A percentile compares a stretch with the other conserved stretches of the same genome.
Evolutionary conservation across 2,113 vertebrate species (phyloP).

Genomic region (Peromyscus maniculatus): DNA sequence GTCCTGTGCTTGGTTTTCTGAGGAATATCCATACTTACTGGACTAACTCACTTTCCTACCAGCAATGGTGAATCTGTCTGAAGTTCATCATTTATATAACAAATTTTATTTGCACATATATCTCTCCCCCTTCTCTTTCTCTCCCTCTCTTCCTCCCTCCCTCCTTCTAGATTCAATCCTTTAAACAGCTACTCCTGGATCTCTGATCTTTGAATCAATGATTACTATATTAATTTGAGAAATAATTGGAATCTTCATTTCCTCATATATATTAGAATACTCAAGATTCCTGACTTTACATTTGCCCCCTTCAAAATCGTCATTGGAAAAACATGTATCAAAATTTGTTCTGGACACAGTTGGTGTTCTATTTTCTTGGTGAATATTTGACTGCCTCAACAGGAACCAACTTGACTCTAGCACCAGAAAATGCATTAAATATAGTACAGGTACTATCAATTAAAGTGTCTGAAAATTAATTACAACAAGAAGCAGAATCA

Average conservation of each 20-base stretch:
- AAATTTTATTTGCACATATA: background rate
- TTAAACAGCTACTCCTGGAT: background rate
- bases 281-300: background rate
- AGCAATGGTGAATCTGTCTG: background rate
- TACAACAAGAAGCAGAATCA: conserved; percentile 81
- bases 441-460: conserved; percentile 80
- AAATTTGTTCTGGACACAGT: conserved; percentile 5
- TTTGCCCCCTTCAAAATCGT: background rate
- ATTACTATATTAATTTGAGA: background rate
- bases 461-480: conserved; percentile 82
- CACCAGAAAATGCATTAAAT: conserved; percentile 76
- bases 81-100: background rate
- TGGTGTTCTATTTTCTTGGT: conserved; percentile 37
- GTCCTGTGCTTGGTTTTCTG: background rate
- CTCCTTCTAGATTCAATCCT: background rate
- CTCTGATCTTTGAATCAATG: background rate
- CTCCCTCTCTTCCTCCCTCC: background rate
- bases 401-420: conserved; percentile 60
- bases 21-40: background rate
- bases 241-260: background rate
- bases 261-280: conserved; percentile 15
- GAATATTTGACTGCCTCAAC: conserved; percentile 62
- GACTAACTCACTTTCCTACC: background rate
- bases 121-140: background rate
- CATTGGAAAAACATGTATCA: background rate